phyloP scores from a whole-genome alignment of 2,888 invertebrate species.

The Octonoba sinensis region DNA sequence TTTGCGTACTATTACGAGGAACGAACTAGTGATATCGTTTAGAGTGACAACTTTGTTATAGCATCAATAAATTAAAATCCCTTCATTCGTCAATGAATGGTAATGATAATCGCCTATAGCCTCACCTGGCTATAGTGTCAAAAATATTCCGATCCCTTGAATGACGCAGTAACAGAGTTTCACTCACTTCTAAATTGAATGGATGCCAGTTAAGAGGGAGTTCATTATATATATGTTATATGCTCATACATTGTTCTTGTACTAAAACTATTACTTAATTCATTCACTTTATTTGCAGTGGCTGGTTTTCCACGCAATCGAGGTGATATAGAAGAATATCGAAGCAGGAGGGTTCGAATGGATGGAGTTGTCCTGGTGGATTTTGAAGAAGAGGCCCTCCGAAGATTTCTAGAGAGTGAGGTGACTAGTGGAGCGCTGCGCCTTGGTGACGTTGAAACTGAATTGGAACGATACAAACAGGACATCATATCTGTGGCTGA shows the following conservation, averaged over 20 bases:
- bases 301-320: constrained; percentile 60
- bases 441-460: constrained; percentile 30
- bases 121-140: too few species aligned
- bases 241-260: neutral
- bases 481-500: constrained; percentile 59
- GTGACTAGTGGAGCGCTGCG: constrained; percentile 29
- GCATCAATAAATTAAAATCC: too few species aligned
- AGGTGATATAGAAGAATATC: constrained; percentile 58
- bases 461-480: constrained; percentile 52
- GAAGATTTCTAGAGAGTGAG: constrained; percentile 39
- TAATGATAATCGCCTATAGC: too few species aligned
- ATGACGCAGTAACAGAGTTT: too few species aligned
- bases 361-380: constrained; percentile 55
- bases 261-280: neutral
- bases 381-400: constrained; percentile 56
- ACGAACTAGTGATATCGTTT: too few species aligned
- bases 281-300: constrained; percentile 21
- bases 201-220: too few species aligned
- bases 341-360: constrained; percentile 46
- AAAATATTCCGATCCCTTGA: too few species aligned
- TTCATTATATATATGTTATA: too few species aligned
- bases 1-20: too few species aligned
- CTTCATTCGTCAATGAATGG: too few species aligned
- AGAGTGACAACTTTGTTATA: too few species aligned
- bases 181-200: too few species aligned